Base-by-base conservation (phyloP, 2,888 invertebrate species). In the Oeneis ivallda region DNA sequence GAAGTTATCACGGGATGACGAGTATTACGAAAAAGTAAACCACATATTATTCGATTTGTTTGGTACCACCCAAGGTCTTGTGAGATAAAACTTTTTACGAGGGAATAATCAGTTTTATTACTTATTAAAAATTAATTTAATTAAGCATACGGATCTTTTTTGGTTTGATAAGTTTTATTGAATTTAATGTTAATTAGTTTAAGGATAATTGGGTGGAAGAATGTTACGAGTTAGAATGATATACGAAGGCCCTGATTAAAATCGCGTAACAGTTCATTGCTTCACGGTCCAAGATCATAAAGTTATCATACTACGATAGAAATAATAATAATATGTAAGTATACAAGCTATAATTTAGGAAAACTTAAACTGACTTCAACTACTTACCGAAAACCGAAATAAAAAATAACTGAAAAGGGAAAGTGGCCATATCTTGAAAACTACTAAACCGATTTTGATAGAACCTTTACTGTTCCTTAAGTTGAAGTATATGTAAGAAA, bases 11-110 rank as follows among this genome's bases (percentile, higher is more conserved):
- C 37, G 65, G 64, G 61, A 68, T 75, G 74, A 74, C 76, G 74
- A 67, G 64, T 75, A 76, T 77, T 75, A 78, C 75, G 77, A 76
- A 72, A 74, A 77, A 68, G 54, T 68, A 67, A 65, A 66, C 72
- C 72, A 72, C 45, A 59, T 78, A 69, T 45, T 77, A 69, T 79
- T 78, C 75, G 71, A 67, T 61, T 52, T 41, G 52, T 64, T 69
- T 68, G 64, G 59, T 65, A 56, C 59, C 47, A 54, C 58, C 67
- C 75, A 75, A 79, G 78, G 77, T 71, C 71, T 62, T 57, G 11
- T 17, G 49, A 65, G 74, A 75, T 75, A 75, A 73, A 60, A 57
- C 43, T 63, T 63, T 72, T 73, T 61, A 61, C 41, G 61, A 61
- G 61, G 39, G 9, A 15, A 32, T 61, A 61, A 61, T 61, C 61